Percentiles rank a stretch among this genome's conserved stretches.
Conservation (phyloP, 2,113 vertebrate species). For the Rhineura floridana region DNA sequence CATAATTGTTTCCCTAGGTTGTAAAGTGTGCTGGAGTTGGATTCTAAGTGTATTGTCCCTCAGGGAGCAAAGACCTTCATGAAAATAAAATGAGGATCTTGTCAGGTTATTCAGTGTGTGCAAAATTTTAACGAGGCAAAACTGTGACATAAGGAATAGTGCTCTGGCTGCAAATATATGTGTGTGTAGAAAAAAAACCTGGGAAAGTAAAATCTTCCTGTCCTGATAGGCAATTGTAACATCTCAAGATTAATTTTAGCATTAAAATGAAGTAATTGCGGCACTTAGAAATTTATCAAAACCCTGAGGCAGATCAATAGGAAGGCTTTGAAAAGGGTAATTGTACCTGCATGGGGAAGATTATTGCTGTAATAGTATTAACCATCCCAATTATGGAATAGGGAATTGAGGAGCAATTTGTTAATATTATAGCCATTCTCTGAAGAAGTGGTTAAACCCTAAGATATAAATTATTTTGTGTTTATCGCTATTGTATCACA, state of each 20-base stretch:
- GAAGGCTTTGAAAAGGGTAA: slow-evolving; percentile 68
- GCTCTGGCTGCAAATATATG: slow-evolving; percentile 22
- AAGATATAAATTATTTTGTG: slow-evolving; percentile 23
- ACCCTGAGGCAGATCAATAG: slow-evolving; percentile 60
- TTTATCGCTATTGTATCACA: slow-evolving; percentile 4
- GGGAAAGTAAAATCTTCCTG: slow-evolving; percentile 42
- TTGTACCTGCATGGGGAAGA: slow-evolving; percentile 55
- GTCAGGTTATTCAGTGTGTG: background rate
- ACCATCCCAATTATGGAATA: slow-evolving; percentile 60
- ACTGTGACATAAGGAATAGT: slow-evolving; percentile 17
- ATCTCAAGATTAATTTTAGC: slow-evolving; percentile 63
- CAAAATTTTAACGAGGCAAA: slow-evolving; percentile 48
- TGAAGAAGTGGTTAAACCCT: slow-evolving; percentile 32
- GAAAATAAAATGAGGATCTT: slow-evolving; percentile 54
- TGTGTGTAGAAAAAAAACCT: background rate
- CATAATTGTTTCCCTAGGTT: slow-evolving; percentile 42
- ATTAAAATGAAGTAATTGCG: slow-evolving; percentile 53
- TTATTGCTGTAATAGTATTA: slow-evolving; percentile 64
- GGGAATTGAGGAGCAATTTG: slow-evolving; percentile 35
- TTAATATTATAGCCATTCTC: slow-evolving; percentile 47
- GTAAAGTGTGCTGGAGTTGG: slow-evolving; percentile 46
- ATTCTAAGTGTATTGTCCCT: slow-evolving; percentile 31
- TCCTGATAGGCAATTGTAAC: slow-evolving; percentile 46
- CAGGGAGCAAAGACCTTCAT: background rate
- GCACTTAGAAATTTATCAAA: slow-evolving; percentile 52